Percentiles rank a stretch among this genome's conserved stretches.
phyloP scores from a whole-genome alignment of 2,113 vertebrate genomes.

The Myotis yumanensis region DNA sequence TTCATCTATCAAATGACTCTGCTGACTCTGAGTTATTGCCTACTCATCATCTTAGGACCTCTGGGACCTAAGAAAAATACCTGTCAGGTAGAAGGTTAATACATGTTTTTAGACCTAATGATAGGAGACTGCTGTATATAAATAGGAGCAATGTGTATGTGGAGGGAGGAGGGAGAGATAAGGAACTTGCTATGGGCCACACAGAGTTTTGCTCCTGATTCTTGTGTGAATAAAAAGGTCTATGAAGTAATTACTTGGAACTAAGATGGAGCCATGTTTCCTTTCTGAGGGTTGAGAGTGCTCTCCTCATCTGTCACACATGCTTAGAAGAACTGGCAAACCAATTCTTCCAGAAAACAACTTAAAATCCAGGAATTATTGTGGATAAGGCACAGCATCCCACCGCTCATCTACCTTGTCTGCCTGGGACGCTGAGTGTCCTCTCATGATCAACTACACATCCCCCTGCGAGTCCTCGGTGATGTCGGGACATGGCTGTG shows the following conservation, averaged over 20 bases:
- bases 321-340: neutral
- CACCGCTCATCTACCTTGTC: neutral
- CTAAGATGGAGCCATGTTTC: neutral
- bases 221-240: neutral
- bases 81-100: neutral
- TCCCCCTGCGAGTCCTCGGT: neutral
- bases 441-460: neutral
- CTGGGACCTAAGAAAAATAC: neutral
- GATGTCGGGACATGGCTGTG: neutral
- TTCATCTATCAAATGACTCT: neutral
- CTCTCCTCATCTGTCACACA: neutral
- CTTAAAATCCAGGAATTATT: neutral
- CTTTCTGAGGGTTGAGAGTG: neutral
- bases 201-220: neutral
- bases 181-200: neutral
- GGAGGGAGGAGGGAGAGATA: accelerated
- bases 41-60: neutral
- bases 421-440: neutral
- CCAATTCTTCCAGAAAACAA: neutral
- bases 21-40: neutral
- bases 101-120: neutral
- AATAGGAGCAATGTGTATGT: neutral
- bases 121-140: neutral
- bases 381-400: neutral
- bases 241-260: neutral